phyloP scores from a whole-genome alignment of 2,113 vertebrate species.

The Leiothrix lutea region DNA sequence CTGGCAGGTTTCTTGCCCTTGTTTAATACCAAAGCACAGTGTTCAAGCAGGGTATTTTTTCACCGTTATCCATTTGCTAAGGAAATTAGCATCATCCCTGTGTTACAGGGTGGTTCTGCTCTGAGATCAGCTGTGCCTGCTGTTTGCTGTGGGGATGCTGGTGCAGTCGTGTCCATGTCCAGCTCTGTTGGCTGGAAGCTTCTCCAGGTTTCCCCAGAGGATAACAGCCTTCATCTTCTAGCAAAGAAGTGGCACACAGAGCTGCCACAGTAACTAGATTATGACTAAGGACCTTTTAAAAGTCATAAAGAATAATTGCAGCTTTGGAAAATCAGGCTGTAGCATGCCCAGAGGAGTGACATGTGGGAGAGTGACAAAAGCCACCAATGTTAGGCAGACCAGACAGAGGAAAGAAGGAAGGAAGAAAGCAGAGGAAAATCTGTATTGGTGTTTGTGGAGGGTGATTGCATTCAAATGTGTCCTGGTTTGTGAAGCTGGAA shows the following conservation, averaged over 20 bases:
- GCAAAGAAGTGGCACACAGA: neutral
- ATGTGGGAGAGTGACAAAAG: neutral
- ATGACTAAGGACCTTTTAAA: neutral
- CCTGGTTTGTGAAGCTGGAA: neutral
- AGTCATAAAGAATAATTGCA: neutral
- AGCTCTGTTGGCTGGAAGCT: neutral
- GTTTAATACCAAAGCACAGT: neutral
- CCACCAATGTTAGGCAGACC: neutral
- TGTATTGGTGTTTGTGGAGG: neutral
- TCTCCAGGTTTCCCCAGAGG: neutral
- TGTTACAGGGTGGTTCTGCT: neutral
- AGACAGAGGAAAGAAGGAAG: neutral
- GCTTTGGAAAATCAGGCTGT: neutral
- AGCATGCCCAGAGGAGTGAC: neutral
- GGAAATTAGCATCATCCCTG: neutral
- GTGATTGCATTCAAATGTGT: neutral
- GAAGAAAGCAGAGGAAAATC: neutral
- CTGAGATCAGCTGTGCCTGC: neutral
- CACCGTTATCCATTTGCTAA: accelerated
- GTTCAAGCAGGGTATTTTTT: neutral
- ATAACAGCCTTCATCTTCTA: neutral
- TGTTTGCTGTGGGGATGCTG: neutral
- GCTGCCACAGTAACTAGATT: accelerated
- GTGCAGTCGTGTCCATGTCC: neutral
- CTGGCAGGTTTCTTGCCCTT: neutral